Evolutionary conservation across 2,797 vertebrate genomes (phyloP).

Genomic region (Periparus ater): DNA sequence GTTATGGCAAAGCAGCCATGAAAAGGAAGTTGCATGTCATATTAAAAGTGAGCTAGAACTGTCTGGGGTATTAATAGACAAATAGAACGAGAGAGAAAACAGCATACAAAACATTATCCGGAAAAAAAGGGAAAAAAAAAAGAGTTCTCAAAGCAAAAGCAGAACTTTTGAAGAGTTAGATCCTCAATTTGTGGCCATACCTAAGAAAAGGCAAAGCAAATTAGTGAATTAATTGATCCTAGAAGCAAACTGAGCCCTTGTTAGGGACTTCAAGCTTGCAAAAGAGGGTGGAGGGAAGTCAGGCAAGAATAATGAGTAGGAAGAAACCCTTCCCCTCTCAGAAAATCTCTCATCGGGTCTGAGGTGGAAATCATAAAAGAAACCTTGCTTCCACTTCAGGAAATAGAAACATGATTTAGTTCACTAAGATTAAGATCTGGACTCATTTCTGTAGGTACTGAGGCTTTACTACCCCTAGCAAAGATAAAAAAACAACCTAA

Average conservation of each 20-base stretch:
- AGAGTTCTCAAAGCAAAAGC: not conserved
- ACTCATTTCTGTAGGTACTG: not conserved
- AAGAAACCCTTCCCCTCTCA: not conserved
- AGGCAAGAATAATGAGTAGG: not conserved
- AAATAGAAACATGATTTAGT: not conserved
- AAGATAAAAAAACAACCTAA: not conserved
- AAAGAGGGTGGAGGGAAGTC: not conserved
- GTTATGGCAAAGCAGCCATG: not conserved
- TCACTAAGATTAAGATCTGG: not conserved
- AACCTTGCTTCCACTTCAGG: not conserved
- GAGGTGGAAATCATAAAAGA: not conserved
- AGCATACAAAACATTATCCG: not conserved
- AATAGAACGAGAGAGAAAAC: not conserved
- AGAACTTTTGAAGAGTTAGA: not conserved
- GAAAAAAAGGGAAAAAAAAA: not conserved
- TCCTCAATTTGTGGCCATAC: not conserved
- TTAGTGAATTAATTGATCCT: not conserved
- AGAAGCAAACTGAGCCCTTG: not conserved
- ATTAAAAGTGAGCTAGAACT: not conserved
- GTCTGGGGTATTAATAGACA: not conserved
- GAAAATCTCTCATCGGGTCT: not conserved
- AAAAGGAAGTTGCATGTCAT: conserved; percentile 27
- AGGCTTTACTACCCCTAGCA: not conserved
- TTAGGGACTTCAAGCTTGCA: not conserved
- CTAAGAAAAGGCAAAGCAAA: not conserved